These are phyloP conservation scores for Helarctos malayanus DNA, from an alignment of 2,797 vertebrate species.

Conservation along the genomic window DNA sequence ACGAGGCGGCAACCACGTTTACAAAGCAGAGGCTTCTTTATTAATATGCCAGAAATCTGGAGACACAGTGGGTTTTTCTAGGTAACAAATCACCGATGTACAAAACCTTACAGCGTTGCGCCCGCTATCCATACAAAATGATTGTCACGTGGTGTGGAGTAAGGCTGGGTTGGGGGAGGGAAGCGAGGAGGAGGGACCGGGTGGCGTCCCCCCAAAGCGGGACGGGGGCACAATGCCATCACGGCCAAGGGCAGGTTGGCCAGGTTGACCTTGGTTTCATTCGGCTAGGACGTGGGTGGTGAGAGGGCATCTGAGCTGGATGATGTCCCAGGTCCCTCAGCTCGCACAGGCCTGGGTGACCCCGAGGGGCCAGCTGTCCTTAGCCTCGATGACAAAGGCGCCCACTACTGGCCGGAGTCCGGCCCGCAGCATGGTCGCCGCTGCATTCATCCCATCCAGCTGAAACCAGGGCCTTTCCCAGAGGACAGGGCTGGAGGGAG, in stretches of 20 bases:
- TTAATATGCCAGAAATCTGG: conserved; percentile 84
- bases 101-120: conserved; percentile 84
- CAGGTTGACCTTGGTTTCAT: fast-evolving
- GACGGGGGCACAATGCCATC: neutral
- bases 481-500: neutral
- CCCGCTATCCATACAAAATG: conserved; percentile 86
- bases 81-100: conserved; percentile 86
- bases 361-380: neutral
- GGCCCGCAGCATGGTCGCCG: fast-evolving
- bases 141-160: conserved; percentile 86
- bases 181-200: conserved; percentile 57
- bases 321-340: neutral
- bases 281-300: neutral
- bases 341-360: neutral
- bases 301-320: neutral
- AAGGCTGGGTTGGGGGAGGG: conserved; percentile 77
- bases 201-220: neutral
- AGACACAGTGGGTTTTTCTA: conserved; percentile 82
- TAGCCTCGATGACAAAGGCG: fast-evolving
- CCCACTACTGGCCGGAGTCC: neutral
- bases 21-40: conserved; percentile 89
- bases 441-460: neutral
- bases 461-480: neutral
- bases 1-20: conserved; percentile 36
- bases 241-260: neutral